Evolutionary conservation across 2,113 vertebrate genomes (phyloP).

Genomic region (Laticauda colubrina): DNA sequence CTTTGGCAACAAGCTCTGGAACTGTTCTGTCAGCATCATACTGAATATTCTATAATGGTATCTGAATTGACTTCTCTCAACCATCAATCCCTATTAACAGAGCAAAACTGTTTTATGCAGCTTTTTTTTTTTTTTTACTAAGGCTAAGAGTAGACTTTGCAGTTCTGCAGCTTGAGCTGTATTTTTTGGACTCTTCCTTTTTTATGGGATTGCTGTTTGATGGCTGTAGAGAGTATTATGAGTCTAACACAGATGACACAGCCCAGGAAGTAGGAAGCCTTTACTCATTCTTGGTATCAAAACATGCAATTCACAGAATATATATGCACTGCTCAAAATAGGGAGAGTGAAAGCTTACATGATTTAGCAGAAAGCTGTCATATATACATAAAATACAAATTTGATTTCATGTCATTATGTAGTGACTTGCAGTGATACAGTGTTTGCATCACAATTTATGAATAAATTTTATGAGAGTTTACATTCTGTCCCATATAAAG

Average conservation of each 20-base stretch:
- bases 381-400: conserved; percentile 30
- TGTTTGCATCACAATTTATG: background rate
- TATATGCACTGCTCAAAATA: conserved; percentile 35
- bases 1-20: background rate
- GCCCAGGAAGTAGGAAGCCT: conserved; percentile 22
- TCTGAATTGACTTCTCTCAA: background rate
- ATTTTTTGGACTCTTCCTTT: background rate
- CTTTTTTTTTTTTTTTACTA: background rate
- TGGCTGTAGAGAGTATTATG: background rate
- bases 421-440: background rate
- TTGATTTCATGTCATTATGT: conserved; percentile 3
- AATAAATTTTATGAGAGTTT: conserved; percentile 12
- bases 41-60: background rate
- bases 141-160: conserved; percentile 8
- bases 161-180: background rate
- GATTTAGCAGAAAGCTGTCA: conserved; percentile 20
- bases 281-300: conserved; percentile 30
- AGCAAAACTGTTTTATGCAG: background rate
- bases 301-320: conserved; percentile 43
- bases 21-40: background rate
- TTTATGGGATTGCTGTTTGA: conserved; percentile 6
- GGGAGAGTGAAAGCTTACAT: conserved; percentile 20
- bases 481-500: background rate
- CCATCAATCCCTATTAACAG: background rate
- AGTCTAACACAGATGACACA: conserved; percentile 18